Conservation (phyloP, 2,797 vertebrate genomes). For the Leucoraja ocellata region DNA sequence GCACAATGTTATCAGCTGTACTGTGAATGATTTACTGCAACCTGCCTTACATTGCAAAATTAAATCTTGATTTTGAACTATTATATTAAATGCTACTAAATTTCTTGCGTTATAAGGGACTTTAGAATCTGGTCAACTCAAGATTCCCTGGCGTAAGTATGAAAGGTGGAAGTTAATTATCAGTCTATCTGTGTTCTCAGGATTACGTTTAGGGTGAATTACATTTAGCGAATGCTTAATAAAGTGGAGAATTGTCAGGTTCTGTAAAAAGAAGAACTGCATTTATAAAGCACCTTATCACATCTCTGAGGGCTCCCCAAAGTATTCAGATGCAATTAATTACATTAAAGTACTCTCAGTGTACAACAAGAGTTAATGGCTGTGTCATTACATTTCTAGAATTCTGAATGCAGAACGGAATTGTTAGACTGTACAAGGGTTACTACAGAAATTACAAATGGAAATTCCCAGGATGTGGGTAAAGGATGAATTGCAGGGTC, state of each 20-base stretch:
- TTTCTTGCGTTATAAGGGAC: background rate
- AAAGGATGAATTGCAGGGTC: conserved; percentile 32
- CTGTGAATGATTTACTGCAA: background rate
- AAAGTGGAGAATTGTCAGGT: background rate
- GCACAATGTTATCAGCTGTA: background rate
- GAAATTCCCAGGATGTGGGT: conserved; percentile 36
- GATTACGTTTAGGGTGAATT: background rate
- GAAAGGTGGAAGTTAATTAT: background rate
- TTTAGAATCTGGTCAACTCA: background rate
- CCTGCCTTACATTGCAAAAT: background rate
- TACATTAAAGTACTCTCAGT: background rate
- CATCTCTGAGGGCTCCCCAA: too few species aligned
- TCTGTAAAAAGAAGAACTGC: too few species aligned
- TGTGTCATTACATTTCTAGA: background rate
- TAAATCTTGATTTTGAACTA: background rate
- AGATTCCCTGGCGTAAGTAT: background rate
- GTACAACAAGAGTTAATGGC: background rate
- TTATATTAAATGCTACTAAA: background rate
- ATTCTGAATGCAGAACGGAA: background rate
- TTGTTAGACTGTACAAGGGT: conserved; percentile 26
- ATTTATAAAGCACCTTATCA: background rate
- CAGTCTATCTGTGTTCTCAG: background rate
- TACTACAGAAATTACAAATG: conserved; percentile 24
- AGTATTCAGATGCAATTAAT: background rate
- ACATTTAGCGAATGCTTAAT: background rate